Evolutionary conservation across 2,888 invertebrate species (phyloP), one percentile per base, ranked within the genome.

Genomic region (Panopea generosa): DNA sequence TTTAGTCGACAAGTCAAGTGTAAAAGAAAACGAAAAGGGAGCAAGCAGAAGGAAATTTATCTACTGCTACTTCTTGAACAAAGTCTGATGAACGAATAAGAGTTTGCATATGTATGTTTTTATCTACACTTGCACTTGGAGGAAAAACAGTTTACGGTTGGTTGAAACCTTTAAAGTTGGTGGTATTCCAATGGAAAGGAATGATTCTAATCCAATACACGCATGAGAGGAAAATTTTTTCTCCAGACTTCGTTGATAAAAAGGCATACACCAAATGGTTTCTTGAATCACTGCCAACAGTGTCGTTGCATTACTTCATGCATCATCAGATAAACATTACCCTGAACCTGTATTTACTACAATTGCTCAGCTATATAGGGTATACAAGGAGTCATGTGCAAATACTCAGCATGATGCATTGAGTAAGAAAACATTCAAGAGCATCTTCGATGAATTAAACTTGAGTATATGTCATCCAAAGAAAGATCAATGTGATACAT

Each of bases 401-500:
- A 45, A 45, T 45, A 16, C 6, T 16, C 16, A 3, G 4, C 6
- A 18, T 6, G 9, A 4, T 9, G 45, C 16, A 9, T 9, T 45
- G 45, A 6, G 16, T 9, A 45, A 9, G 16, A 45, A 6, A 6
- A 6, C 6, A 20, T 45, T 45, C 16, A 52, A 3, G 22, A 52
- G 9, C 20, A 4, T 52, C 4, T 52, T 24, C 52, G 22, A 52
- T 6, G 22, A 7, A 20, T 9, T 52, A 22, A 20, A 52, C 16
- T 52, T 24, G 16, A 52, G 26, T 52, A 20, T 52, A 22, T 52
- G 9, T 16, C 52, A 24, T 20, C 52, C 22, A 24, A 52, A 52
- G 52, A 24, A 69, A n/a, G 69, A 61, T 45, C 33, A 22, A n/a
- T 69, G 69, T 53, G 60, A 69, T 29, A 14, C 40, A n/a, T 69